Evolutionary conservation across 2,113 vertebrate species (phyloP), one percentile per base, ranked within the genome.

Genomic region (Patagioenas fasciata): DNA sequence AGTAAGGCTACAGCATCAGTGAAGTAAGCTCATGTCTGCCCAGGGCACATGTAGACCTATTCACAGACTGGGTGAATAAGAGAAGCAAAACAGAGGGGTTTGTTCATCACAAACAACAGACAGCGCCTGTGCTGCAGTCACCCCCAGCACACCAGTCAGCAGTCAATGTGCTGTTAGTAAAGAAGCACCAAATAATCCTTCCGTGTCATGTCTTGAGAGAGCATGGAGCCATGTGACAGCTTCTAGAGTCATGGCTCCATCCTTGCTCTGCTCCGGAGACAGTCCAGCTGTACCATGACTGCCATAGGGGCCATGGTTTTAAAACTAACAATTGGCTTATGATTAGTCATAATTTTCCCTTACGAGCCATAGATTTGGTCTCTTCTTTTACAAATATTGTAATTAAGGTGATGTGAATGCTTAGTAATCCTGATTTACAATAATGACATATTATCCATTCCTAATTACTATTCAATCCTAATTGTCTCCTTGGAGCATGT

Each of bases 371-470:
- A 79, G 67, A 65, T 84, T 86, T 88, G 48, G 34, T 60, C 32
- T 92, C 34, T 44, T 80, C 40, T 74, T 77, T 71, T 67, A 65
- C 10, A 85, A 53, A 79, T 80, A 86, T 15, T 65, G 14, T 53
- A 65, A 81, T 88, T 84, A 84, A 36, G 42, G 9, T 26, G 15
- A 82, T 54, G 21, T 25, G 64, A 89, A 75, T 75, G 50, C 29
- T 92, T 61, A 85, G 87, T 89, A 87, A 93, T 81, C 70, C 75
- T 69, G 57, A 79, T 71, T 73, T 93, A 54, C 38, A 61, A 40
- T 79, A 90, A 93, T 54, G 54, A 48, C 36, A 69, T 75, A 60
- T 80, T 88, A 86, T 81, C 69, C 51, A 57, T 84, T 89, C 53
- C 34, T 95, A 91, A 93, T 87, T 89, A 77, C 53, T 81, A 18